These are phyloP conservation scores for Urocyon cinereoargenteus DNA, from an alignment of 2,797 vertebrate species.

Conservation along the genomic window DNA sequence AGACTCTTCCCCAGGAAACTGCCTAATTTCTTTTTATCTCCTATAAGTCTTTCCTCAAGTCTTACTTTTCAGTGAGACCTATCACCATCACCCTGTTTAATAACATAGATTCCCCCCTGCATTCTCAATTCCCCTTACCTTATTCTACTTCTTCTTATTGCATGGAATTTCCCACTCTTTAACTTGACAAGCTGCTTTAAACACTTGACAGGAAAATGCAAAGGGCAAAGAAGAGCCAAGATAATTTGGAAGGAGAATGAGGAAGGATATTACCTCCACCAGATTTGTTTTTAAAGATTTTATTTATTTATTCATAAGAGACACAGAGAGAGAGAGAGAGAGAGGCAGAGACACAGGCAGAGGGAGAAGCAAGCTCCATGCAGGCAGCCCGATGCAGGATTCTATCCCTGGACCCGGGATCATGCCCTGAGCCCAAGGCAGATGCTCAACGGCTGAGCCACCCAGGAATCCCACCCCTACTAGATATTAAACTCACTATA, in stretches of 20 bases:
- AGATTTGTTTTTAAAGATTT: too few relatives aligned
- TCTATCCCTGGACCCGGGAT: too few relatives aligned
- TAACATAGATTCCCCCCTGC: neutral
- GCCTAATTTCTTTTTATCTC: neutral
- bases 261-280: neutral
- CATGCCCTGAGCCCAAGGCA: too few relatives aligned
- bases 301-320: too few relatives aligned
- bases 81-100: neutral
- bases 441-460: too few relatives aligned
- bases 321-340: too few relatives aligned
- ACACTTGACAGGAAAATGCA: conserved; percentile 2
- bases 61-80: neutral
- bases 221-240: neutral
- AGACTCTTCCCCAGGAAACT: neutral
- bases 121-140: neutral
- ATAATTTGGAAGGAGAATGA: neutral
- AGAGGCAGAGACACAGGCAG: too few relatives aligned
- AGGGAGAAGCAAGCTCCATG: too few relatives aligned
- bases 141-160: neutral
- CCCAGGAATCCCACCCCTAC: too few relatives aligned
- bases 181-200: neutral
- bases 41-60: neutral
- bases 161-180: neutral
- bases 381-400: too few relatives aligned
- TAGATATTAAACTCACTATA: neutral